Evolutionary conservation across 2,797 vertebrate species (phyloP).

Genomic region (Cercopithecus neglectus): DNA sequence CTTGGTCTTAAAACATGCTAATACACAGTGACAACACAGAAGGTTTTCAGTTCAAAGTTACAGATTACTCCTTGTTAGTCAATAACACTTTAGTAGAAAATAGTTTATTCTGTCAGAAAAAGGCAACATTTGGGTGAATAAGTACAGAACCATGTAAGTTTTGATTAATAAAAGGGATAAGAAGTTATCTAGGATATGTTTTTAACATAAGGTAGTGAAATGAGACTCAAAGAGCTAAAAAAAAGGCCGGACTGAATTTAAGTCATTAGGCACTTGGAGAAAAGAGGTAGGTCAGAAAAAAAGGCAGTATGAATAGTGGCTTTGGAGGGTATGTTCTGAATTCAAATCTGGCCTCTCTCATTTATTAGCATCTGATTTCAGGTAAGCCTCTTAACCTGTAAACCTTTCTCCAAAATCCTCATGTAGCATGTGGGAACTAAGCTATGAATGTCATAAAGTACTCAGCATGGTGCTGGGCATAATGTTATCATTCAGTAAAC

Average conservation of each 20-base stretch:
- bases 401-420: neutral
- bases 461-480: neutral
- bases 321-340: neutral
- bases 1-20: neutral
- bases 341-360: neutral
- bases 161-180: neutral
- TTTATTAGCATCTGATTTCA: neutral
- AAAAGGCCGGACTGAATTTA: neutral
- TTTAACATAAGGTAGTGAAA: neutral
- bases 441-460: neutral
- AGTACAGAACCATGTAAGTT: neutral
- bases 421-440: neutral
- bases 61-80: neutral
- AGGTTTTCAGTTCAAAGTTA: neutral
- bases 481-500: neutral
- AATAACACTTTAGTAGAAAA: neutral
- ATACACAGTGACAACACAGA: neutral
- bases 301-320: neutral
- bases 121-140: neutral
- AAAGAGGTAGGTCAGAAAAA: neutral
- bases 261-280: neutral
- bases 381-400: neutral
- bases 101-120: conserved; percentile 24
- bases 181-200: neutral
- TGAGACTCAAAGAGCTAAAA: neutral